Conservation (phyloP, 2,888 invertebrate genomes). For the Parnassius smintheus region DNA sequence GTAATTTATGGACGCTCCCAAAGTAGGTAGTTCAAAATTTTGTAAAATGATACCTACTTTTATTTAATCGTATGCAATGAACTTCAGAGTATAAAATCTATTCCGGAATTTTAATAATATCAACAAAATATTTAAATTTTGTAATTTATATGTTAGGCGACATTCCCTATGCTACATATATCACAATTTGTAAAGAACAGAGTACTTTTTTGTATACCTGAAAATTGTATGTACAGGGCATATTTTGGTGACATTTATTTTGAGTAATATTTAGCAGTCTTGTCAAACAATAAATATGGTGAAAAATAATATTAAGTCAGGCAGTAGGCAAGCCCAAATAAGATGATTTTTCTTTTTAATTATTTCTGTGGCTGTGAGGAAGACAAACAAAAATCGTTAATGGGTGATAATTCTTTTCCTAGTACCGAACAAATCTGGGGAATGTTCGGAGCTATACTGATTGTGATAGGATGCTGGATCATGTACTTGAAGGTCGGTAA, state of each 20-base stretch:
- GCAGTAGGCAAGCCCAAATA: background rate
- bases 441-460: constrained; percentile 60
- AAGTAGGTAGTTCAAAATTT: too few relatives aligned
- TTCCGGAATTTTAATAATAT: too few relatives aligned
- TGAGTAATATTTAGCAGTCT: background rate
- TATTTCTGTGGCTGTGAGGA: constrained; percentile 61
- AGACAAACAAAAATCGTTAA: constrained; percentile 35
- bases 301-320: background rate
- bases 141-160: too few relatives aligned
- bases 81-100: too few relatives aligned
- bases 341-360: constrained; percentile 9
- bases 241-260: background rate
- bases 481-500: constrained; percentile 51
- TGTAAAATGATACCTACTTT: too few relatives aligned
- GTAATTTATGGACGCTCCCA: too few relatives aligned
- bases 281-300: background rate
- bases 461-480: constrained; percentile 55
- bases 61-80: too few relatives aligned
- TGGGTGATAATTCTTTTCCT: constrained; percentile 50
- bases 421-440: constrained; percentile 63
- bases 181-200: too few relatives aligned
- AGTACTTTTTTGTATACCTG: too few relatives aligned
- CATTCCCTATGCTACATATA: too few relatives aligned
- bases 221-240: too few relatives aligned
- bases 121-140: too few relatives aligned